Conservation (phyloP, 2,113 vertebrate genomes). For the Chaetura pelagica region DNA sequence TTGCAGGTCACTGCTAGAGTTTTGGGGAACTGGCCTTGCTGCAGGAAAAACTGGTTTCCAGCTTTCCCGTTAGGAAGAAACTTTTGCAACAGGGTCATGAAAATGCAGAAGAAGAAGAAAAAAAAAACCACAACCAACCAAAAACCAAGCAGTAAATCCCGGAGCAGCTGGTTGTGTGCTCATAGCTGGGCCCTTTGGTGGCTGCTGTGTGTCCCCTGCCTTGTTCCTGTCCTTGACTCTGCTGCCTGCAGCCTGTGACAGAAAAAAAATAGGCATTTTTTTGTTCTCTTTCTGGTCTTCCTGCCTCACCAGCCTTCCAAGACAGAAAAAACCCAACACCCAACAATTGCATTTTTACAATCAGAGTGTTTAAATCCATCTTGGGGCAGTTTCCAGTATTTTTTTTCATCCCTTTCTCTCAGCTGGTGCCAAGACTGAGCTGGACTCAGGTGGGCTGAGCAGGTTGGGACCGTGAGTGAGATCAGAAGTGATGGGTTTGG, state of each 20-base stretch:
- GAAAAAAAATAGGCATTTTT: neutral
- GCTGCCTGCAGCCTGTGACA: neutral
- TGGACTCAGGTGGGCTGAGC: neutral
- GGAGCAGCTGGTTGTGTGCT: neutral
- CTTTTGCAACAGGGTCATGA: rapidly evolving
- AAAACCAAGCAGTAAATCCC: neutral
- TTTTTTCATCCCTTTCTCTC: neutral
- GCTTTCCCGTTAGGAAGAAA: neutral
- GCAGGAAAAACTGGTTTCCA: constrained; percentile 48
- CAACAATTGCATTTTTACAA: neutral
- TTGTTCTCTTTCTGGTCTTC: neutral
- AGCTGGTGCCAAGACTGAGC: neutral
- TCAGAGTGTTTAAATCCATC: neutral
- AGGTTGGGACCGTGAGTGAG: neutral
- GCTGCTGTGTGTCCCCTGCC: neutral
- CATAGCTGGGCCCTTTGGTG: rapidly evolving
- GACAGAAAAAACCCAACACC: neutral
- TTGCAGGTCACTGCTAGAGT: constrained; percentile 33
- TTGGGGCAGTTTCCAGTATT: neutral
- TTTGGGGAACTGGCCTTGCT: constrained; percentile 17
- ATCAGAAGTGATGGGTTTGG: neutral
- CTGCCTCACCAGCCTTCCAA: neutral
- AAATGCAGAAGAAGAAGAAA: neutral
- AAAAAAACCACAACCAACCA: too few species aligned
- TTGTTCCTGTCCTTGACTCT: neutral